phyloP scores from a whole-genome alignment of 2,888 invertebrate species.

The Melinopterus prodromus region DNA sequence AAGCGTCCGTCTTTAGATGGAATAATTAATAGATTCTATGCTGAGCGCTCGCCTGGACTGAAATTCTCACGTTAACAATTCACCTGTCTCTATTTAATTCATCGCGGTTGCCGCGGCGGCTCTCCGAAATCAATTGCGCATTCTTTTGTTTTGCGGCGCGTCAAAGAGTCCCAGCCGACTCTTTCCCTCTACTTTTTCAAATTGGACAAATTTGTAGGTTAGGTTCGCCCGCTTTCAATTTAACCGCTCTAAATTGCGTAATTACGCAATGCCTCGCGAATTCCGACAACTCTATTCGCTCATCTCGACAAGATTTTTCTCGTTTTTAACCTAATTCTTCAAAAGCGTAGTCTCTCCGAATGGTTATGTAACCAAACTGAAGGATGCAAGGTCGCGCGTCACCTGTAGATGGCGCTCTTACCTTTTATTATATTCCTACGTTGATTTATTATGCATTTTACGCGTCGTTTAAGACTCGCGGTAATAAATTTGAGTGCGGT shows the following conservation, averaged over 20 bases:
- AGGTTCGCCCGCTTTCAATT: slow-evolving; percentile 6
- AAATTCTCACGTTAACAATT: slow-evolving; percentile 35
- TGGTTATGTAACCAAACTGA: neutral
- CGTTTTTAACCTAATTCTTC: slow-evolving; percentile 4
- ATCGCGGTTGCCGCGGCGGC: slow-evolving; percentile 12
- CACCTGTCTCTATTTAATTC: slow-evolving; percentile 34
- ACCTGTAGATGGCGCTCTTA: neutral
- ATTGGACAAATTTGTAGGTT: slow-evolving; percentile 8
- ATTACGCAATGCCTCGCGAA: slow-evolving; percentile 11
- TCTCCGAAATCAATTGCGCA: slow-evolving; percentile 26
- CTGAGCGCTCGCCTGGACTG: slow-evolving; percentile 10
- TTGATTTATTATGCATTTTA: neutral
- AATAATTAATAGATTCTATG: slow-evolving; percentile 21
- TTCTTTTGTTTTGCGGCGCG: slow-evolving; percentile 25
- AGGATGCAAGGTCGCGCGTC: neutral
- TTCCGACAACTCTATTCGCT: neutral
- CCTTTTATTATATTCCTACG: neutral
- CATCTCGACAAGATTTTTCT: neutral
- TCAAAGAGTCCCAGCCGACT: neutral
- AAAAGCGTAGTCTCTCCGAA: neutral
- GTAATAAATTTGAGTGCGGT: neutral
- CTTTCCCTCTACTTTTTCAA: slow-evolving; percentile 7
- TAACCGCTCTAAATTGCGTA: slow-evolving; percentile 16
- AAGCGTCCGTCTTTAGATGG: slow-evolving; percentile 20
- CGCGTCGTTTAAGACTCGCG: neutral